phyloP scores from a whole-genome alignment of 2,113 vertebrate genomes.

The Anarhynchus alexandrinus region DNA sequence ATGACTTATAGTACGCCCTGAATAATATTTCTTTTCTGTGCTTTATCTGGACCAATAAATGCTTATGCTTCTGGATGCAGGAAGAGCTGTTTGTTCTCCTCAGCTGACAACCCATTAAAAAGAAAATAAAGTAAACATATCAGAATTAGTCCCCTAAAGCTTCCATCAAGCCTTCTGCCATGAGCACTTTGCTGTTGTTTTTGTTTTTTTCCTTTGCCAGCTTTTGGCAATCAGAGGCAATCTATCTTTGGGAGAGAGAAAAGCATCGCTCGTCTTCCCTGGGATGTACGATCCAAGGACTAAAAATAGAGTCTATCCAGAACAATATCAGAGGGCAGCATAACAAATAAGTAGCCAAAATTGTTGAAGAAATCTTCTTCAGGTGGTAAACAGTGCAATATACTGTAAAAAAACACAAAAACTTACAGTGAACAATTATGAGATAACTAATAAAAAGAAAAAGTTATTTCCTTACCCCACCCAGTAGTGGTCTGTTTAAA shows the following conservation, averaged over 20 bases:
- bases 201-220: conserved; percentile 47
- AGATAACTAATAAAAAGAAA: neutral
- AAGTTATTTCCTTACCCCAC: neutral
- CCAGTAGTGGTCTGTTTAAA: neutral
- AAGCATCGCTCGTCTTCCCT: neutral
- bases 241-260: conserved; percentile 45
- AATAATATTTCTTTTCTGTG: conserved; percentile 71
- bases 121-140: conserved; percentile 75
- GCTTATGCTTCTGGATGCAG: conserved; percentile 72
- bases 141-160: conserved; percentile 67
- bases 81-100: conserved; percentile 74
- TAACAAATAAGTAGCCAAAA: neutral
- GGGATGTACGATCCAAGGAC: neutral
- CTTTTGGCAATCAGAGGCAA: conserved; percentile 31
- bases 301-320: conserved; percentile 23
- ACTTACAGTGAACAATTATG: neutral
- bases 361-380: neutral
- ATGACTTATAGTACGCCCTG: conserved; percentile 65
- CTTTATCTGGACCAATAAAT: conserved; percentile 76
- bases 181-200: conserved; percentile 39
- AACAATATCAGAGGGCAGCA: neutral
- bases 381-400: neutral
- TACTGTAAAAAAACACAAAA: neutral
- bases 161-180: conserved; percentile 67
- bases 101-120: conserved; percentile 75